Conservation (phyloP, 2,113 vertebrate genomes). For the Sigmodon hispidus region DNA sequence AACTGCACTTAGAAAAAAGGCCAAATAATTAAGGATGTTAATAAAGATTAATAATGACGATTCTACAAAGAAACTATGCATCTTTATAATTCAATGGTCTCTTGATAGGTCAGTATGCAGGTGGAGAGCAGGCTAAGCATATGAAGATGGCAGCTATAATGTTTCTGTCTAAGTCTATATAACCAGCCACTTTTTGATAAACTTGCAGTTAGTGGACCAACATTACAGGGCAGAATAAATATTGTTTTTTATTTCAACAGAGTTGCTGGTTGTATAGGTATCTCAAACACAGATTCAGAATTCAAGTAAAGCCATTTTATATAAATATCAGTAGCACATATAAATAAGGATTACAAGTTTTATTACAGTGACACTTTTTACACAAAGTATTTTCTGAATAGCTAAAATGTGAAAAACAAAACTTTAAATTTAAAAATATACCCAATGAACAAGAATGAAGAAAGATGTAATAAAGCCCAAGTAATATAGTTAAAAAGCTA, state of each 20-base stretch:
- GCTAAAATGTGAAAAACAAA: conserved; percentile 58
- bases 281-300: conserved; percentile 6
- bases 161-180: background rate
- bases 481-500: conserved; percentile 41
- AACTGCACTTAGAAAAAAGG: conserved; percentile 3
- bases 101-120: conserved; percentile 13
- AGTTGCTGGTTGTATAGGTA: background rate
- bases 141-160: background rate
- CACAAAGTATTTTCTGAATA: conserved; percentile 33
- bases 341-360: conserved; percentile 29
- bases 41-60: conserved; percentile 30
- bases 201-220: conserved; percentile 24
- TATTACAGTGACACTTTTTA: conserved; percentile 50
- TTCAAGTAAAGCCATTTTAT: conserved; percentile 45
- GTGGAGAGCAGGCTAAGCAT: conserved; percentile 30
- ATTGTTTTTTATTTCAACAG: conserved; percentile 24
- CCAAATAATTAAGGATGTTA: conserved; percentile 53
- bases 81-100: conserved; percentile 18
- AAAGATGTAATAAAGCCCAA: conserved; percentile 52
- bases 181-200: conserved; percentile 41
- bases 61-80: conserved; percentile 7
- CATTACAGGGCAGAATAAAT: conserved; percentile 42
- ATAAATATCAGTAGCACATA: conserved; percentile 38
- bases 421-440: conserved; percentile 52
- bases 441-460: conserved; percentile 29